Evolutionary conservation across 2,888 invertebrate species (phyloP).

Genomic region (Parnassius smintheus): DNA sequence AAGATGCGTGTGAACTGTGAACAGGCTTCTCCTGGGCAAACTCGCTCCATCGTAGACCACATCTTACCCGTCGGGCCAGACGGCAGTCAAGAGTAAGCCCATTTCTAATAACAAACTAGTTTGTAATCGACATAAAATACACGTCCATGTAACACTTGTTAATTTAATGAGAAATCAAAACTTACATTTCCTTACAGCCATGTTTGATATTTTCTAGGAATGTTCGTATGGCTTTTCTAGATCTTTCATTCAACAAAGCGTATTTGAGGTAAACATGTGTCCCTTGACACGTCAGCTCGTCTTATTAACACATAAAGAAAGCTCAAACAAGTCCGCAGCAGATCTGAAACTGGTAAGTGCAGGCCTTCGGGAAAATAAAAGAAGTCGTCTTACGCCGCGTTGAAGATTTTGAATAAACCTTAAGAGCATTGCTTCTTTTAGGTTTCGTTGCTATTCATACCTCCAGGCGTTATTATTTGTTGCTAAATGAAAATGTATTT

Average conservation of each 20-base stretch:
- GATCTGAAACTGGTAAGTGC: conserved; percentile 20
- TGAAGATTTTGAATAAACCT: conserved; percentile 10
- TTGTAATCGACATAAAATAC: too few relatives aligned
- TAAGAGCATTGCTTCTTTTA: conserved; percentile 12
- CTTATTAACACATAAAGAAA: conserved; percentile 19
- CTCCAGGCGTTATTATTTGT: not conserved
- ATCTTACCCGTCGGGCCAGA: too few relatives aligned
- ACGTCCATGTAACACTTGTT: too few relatives aligned
- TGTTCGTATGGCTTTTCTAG: not conserved
- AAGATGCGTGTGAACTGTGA: too few relatives aligned
- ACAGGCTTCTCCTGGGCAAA: too few relatives aligned
- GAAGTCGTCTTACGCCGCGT: conserved; percentile 9
- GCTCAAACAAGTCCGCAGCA: conserved; percentile 26
- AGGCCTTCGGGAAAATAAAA: conserved; percentile 22
- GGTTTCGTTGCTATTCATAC: conserved; percentile 6
- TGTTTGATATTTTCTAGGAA: not conserved
- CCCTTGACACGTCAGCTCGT: conserved; percentile 13
- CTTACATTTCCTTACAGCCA: not conserved
- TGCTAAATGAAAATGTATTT: too few relatives aligned
- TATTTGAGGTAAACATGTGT: conserved; percentile 22
- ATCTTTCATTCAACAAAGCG: conserved; percentile 2
- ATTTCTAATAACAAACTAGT: too few relatives aligned
- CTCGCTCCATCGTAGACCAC: too few relatives aligned
- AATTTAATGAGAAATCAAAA: too few relatives aligned
- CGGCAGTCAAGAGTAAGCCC: too few relatives aligned